A percentile compares a stretch with the other conserved stretches of the same genome.
Evolutionary conservation across 1,140 invertebrate genomes (phyloP).

Genomic region (Stegodyphus mimosarum): DNA sequence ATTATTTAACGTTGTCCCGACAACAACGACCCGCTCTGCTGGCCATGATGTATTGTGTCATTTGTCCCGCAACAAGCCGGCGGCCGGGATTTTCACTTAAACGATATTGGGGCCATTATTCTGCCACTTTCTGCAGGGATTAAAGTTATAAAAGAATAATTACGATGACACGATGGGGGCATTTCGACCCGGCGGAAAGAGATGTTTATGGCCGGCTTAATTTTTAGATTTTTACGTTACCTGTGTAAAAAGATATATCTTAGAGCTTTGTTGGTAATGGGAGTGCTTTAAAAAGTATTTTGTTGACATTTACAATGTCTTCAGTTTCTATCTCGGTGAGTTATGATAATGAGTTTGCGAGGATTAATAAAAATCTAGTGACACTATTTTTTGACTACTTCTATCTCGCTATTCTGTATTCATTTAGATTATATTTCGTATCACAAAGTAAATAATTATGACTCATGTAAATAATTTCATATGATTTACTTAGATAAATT

Average conservation of each 20-base stretch:
- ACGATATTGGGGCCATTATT: constrained; percentile 27
- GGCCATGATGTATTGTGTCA: constrained; percentile 15
- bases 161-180: background rate
- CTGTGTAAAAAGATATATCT: background rate
- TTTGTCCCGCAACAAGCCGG: constrained; percentile 20
- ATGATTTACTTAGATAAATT: too few relatives aligned
- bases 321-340: background rate
- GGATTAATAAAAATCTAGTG: background rate
- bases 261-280: background rate
- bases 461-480: too few relatives aligned
- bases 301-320: background rate
- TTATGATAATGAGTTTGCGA: constrained; percentile 9
- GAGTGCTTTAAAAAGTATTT: background rate
- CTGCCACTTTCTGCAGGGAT: constrained; percentile 1
- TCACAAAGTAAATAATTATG: too few relatives aligned
- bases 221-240: background rate
- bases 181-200: background rate
- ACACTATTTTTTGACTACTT: too few relatives aligned
- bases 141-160: constrained; percentile 30
- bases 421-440: too few relatives aligned
- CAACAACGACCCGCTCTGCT: background rate
- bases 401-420: too few relatives aligned
- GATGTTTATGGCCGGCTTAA: background rate
- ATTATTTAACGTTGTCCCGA: constrained; percentile 10
- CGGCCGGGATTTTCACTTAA: constrained; percentile 17